phyloP scores from a whole-genome alignment of 1,140 invertebrate genomes.

The Conus betulinus region DNA sequence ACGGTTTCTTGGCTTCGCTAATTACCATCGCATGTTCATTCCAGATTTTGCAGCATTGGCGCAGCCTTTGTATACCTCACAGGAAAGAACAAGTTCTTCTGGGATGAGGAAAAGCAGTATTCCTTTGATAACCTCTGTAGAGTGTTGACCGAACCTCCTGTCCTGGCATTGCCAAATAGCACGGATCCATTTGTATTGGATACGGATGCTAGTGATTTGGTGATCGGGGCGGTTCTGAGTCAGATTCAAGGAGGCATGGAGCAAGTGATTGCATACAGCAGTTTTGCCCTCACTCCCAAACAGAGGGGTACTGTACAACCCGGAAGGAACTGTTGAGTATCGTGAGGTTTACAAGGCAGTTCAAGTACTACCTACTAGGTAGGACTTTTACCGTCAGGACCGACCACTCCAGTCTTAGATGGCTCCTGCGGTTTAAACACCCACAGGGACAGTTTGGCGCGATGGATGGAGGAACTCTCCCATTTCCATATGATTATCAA shows the following conservation, averaged over 20 bases:
- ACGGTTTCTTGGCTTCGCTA: slow-evolving; percentile 27
- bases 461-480: slow-evolving; percentile 55
- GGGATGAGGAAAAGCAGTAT: slow-evolving; percentile 36
- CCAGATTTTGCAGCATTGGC: slow-evolving; percentile 31
- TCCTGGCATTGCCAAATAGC: slow-evolving; percentile 38
- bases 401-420: slow-evolving; percentile 50
- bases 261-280: slow-evolving; percentile 46
- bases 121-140: slow-evolving; percentile 45
- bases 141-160: not conserved
- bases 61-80: slow-evolving; percentile 28
- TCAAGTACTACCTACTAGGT: slow-evolving; percentile 42
- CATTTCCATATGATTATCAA: slow-evolving; percentile 40
- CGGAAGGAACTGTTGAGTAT: slow-evolving; percentile 46
- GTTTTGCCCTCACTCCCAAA: not conserved
- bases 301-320: slow-evolving; percentile 54
- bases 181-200: slow-evolving; percentile 54
- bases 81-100: slow-evolving; percentile 27
- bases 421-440: slow-evolving; percentile 54
- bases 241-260: slow-evolving; percentile 58
- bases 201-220: slow-evolving; percentile 51
- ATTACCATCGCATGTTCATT: slow-evolving; percentile 46
- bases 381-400: slow-evolving; percentile 48
- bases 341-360: slow-evolving; percentile 42
- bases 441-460: slow-evolving; percentile 53
- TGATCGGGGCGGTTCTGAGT: slow-evolving; percentile 22